phyloP scores from a whole-genome alignment of 2,113 vertebrate species.

The Etheostoma spectabile region DNA sequence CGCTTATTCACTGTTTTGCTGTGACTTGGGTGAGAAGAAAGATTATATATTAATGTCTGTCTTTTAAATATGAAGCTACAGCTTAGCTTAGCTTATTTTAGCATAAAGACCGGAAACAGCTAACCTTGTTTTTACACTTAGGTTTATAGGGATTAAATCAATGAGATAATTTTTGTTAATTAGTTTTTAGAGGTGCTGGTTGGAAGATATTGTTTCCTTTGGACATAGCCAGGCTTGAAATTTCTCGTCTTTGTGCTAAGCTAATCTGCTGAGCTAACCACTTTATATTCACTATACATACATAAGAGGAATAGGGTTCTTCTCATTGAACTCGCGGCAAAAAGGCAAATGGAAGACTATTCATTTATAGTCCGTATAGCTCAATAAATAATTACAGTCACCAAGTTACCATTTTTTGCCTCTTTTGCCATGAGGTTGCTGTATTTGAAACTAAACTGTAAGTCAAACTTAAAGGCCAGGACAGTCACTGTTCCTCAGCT shows the following conservation, averaged over 20 bases:
- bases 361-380: background rate
- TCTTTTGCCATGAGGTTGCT: background rate
- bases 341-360: background rate
- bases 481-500: constrained; percentile 18
- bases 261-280: background rate
- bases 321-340: background rate
- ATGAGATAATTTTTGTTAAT: background rate
- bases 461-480: constrained; percentile 15
- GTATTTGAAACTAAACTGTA: constrained; percentile 17
- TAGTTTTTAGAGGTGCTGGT: background rate
- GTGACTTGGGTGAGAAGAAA: background rate
- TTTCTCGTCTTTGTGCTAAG: background rate
- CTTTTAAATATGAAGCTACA: background rate
- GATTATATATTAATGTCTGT: background rate
- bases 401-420: background rate
- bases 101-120: too few species aligned
- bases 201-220: background rate
- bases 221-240: too few species aligned
- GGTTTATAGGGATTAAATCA: background rate
- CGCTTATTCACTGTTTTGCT: background rate
- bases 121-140: background rate
- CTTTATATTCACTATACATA: background rate
- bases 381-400: background rate
- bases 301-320: background rate
- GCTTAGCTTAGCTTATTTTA: constrained; percentile 2